phyloP scores from a whole-genome alignment of 2,888 invertebrate genomes.

The Microctonus aethiopoides region DNA sequence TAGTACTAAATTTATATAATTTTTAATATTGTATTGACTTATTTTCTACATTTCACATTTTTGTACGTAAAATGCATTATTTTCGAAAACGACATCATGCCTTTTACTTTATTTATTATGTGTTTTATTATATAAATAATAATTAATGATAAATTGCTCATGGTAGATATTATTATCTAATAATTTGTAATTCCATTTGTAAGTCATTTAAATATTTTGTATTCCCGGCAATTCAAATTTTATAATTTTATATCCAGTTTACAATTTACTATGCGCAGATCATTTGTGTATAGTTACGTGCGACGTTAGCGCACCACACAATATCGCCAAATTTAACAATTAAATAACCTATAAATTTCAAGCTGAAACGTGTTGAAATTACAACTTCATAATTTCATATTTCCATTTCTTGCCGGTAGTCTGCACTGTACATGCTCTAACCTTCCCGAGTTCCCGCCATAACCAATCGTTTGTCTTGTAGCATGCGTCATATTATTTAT shows the following conservation, averaged over 20 bases:
- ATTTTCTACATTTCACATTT: constrained; percentile 24
- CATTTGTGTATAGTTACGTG: no score
- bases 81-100: constrained; percentile 12
- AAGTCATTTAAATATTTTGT: neutral
- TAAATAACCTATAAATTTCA: no score
- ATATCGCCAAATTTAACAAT: no score
- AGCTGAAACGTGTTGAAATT: no score
- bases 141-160: neutral
- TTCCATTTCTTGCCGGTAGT: no score
- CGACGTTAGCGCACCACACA: no score
- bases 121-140: neutral
- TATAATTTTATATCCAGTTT: no score
- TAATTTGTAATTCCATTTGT: neutral
- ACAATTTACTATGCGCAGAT: no score
- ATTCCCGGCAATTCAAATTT: neutral
- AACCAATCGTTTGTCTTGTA: neutral
- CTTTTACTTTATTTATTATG: neutral
- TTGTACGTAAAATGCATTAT: constrained; percentile 28
- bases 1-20: neutral
- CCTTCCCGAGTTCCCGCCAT: constrained; percentile 6
- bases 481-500: neutral
- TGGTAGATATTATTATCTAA: no score
- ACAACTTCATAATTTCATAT: no score
- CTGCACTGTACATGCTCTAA: no score
- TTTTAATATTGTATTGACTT: constrained; percentile 6